Percentiles rank a stretch among this genome's conserved stretches.
phyloP scores from a whole-genome alignment of 2,888 invertebrate genomes.

The Ditylenchus weischeri region DNA sequence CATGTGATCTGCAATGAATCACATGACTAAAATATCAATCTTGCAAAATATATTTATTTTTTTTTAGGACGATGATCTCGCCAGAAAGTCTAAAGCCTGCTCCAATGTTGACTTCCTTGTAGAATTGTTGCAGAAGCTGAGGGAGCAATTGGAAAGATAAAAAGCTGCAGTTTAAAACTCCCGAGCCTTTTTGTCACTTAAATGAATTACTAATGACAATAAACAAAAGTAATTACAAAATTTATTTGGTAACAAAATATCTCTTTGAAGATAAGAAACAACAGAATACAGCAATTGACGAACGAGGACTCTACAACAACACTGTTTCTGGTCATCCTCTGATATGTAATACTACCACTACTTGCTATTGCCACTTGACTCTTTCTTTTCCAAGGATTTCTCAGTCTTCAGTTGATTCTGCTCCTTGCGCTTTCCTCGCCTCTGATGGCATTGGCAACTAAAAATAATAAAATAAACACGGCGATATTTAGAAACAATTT shows the following conservation, averaged over 20 bases:
- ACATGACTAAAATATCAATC: too few species aligned
- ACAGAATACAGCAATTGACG: too few species aligned
- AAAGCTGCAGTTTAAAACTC: too few species aligned
- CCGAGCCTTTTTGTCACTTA: too few species aligned
- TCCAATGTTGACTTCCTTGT: constrained; percentile 4
- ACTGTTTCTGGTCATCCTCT: too few species aligned
- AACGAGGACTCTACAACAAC: too few species aligned
- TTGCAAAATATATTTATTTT: not conserved
- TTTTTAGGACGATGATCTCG: not conserved
- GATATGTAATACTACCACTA: not conserved
- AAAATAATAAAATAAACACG: not conserved
- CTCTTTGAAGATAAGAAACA: too few species aligned
- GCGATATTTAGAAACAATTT: not conserved
- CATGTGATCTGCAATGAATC: too few species aligned
- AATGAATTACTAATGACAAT: too few species aligned
- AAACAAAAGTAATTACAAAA: too few species aligned
- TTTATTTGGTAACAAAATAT: too few species aligned
- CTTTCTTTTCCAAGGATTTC: not conserved
- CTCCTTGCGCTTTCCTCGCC: constrained; percentile 56
- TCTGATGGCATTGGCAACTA: constrained; percentile 45
- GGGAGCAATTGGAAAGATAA: not conserved
- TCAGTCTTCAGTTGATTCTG: constrained; percentile 27
- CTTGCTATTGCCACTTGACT: constrained; percentile 3
- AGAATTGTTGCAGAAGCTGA: not conserved
- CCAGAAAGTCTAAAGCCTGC: constrained; percentile 6